Evolutionary conservation across 2,888 invertebrate species (phyloP).

Genomic region (Nomada fabriciana): DNA sequence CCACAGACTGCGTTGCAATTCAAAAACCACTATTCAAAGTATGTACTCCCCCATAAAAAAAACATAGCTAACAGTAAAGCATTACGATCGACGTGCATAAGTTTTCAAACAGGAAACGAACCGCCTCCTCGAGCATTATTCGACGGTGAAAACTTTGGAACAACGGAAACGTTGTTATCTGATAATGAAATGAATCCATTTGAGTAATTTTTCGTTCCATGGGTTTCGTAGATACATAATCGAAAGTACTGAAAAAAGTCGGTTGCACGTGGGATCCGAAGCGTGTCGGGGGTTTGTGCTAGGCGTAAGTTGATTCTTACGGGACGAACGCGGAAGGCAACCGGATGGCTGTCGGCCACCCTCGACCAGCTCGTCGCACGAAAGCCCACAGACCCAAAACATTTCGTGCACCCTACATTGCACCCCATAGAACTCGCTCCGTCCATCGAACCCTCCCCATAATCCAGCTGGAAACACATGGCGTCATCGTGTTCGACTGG

Average conservation of each 20-base stretch:
- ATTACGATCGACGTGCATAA: too few relatives aligned
- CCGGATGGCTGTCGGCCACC: constrained; percentile 23
- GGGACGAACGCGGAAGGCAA: constrained; percentile 13
- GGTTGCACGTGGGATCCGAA: background rate
- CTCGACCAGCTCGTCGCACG: constrained; percentile 33
- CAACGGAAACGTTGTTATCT: too few relatives aligned
- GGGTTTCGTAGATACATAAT: background rate
- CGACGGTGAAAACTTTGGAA: too few relatives aligned
- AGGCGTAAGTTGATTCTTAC: background rate
- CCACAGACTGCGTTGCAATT: background rate
- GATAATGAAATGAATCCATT: background rate
- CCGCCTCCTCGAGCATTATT: too few relatives aligned
- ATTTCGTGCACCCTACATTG: constrained; percentile 61
- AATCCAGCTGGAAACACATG: constrained; percentile 82
- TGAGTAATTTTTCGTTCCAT: background rate
- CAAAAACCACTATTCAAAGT: constrained; percentile 7
- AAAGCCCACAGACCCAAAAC: constrained; percentile 66
- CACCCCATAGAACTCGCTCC: constrained; percentile 38
- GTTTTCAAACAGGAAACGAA: too few relatives aligned
- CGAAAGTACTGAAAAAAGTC: background rate
- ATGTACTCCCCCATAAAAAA: background rate
- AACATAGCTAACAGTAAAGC: background rate
- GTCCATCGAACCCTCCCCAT: constrained; percentile 61
- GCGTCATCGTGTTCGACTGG: constrained; percentile 72
- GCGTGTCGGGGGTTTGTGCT: constrained; percentile 2